Evolutionary conservation across 2,113 vertebrate genomes (phyloP).

Genomic region (Vidua chalybeata): DNA sequence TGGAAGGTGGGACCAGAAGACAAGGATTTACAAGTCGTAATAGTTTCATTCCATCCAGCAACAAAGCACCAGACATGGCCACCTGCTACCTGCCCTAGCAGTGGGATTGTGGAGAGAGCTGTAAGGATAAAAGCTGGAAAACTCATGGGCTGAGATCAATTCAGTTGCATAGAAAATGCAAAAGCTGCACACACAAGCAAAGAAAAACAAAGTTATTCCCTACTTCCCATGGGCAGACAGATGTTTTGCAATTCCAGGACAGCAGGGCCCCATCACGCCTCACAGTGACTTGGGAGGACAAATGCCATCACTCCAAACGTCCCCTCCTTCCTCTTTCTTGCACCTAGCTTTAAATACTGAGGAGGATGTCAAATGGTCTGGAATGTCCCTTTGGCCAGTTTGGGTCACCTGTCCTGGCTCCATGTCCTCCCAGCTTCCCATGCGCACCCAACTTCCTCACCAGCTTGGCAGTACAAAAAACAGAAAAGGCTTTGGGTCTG

Average conservation of each 20-base stretch:
- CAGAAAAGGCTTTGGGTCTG: not conserved
- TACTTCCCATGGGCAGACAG: not conserved
- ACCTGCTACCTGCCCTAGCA: not conserved
- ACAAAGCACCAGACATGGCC: not conserved
- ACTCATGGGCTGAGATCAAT: too few species aligned
- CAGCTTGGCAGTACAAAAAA: not conserved
- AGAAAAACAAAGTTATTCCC: not conserved
- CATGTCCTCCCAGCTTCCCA: not conserved
- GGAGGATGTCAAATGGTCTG: not conserved
- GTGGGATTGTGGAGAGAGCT: accelerated
- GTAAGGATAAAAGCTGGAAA: not conserved
- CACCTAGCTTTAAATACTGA: not conserved
- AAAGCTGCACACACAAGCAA: not conserved
- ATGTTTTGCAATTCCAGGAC: not conserved
- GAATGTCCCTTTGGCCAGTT: not conserved
- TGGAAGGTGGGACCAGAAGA: not conserved
- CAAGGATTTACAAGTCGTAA: not conserved
- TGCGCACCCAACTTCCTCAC: not conserved
- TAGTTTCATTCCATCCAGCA: not conserved
- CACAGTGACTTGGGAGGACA: not conserved
- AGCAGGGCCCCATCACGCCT: accelerated
- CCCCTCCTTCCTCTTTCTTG: not conserved
- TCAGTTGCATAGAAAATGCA: not conserved
- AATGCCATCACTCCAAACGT: not conserved
- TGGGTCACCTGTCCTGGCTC: not conserved